phyloP scores from a whole-genome alignment of 2,888 invertebrate genomes.

The Lucinisca nassula region DNA sequence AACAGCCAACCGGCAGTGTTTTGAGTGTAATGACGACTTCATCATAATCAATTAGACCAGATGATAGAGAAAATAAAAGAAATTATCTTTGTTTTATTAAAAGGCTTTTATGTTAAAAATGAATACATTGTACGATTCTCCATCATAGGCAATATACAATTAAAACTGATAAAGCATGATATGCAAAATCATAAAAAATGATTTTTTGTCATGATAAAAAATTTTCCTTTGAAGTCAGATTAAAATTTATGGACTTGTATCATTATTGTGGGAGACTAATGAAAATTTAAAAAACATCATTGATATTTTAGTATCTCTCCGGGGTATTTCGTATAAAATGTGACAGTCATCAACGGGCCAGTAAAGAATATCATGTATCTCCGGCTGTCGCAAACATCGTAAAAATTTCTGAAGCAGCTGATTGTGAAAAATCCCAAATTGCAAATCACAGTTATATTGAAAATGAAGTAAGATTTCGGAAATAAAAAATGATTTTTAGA shows the following conservation, averaged over 20 bases:
- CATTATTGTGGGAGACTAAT: background rate
- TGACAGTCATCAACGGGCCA: background rate
- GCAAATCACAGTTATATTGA: background rate
- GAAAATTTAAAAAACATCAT: conserved; percentile 14
- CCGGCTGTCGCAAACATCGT: background rate
- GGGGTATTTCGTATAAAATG: background rate
- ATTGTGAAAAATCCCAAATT: no score
- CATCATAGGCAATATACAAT: no score
- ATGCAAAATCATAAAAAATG: background rate
- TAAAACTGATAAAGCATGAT: background rate
- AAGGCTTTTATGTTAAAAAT: no score
- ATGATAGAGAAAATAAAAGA: no score
- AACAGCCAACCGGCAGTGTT: no score
- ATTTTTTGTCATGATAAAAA: conserved; percentile 13
- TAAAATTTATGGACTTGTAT: conserved; percentile 1
- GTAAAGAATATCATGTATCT: background rate
- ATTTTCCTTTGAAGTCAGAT: background rate
- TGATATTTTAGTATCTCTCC: conserved; percentile 6
- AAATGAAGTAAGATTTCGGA: no score
- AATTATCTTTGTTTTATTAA: no score
- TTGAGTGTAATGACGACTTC: no score
- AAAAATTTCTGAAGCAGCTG: background rate
- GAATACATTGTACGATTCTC: no score
- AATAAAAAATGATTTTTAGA: no score
- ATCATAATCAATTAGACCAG: no score